Conservation (phyloP, 1,140 invertebrate species). For the Temnothorax curvispinosus region DNA sequence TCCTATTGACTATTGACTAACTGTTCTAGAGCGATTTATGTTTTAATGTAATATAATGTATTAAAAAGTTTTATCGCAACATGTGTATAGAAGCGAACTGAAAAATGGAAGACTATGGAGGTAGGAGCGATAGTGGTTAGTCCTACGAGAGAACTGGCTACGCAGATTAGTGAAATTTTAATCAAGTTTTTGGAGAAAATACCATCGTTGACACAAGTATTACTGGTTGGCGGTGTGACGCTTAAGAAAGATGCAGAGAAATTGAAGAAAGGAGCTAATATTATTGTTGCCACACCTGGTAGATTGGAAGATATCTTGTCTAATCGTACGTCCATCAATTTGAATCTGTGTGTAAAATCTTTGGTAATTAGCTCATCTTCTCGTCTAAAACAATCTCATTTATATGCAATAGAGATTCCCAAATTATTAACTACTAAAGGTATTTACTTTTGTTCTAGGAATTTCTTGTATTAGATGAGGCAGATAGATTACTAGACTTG, state of each 20-base stretch:
- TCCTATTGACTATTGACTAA: too few species aligned
- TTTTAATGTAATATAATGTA: not conserved
- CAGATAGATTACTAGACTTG: constrained; percentile 96
- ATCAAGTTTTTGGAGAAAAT: constrained; percentile 87
- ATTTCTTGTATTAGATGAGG: constrained; percentile 98
- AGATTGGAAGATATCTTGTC: constrained; percentile 95
- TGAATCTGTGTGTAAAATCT: constrained; percentile 90
- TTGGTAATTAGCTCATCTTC: constrained; percentile 86
- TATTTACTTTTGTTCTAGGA: constrained; percentile 87
- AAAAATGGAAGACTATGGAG: constrained; percentile 91
- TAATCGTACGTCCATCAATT: constrained; percentile 88
- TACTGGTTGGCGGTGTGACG: constrained; percentile 94
- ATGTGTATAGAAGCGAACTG: constrained; percentile 79
- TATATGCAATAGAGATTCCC: not conserved
- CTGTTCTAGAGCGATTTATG: too few species aligned
- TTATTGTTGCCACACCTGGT: constrained; percentile 97
- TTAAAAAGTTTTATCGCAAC: not conserved
- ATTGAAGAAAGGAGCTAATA: constrained; percentile 92
- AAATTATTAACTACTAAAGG: not conserved
- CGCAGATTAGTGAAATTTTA: constrained; percentile 94
- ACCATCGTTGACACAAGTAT: constrained; percentile 85
- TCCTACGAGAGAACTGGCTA: constrained; percentile 96
- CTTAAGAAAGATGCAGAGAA: constrained; percentile 90
- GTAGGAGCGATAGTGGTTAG: constrained; percentile 96
- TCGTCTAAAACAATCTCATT: not conserved